Conservation (phyloP, 2,888 invertebrate genomes). For the Chromoteleia sp. region DNA sequence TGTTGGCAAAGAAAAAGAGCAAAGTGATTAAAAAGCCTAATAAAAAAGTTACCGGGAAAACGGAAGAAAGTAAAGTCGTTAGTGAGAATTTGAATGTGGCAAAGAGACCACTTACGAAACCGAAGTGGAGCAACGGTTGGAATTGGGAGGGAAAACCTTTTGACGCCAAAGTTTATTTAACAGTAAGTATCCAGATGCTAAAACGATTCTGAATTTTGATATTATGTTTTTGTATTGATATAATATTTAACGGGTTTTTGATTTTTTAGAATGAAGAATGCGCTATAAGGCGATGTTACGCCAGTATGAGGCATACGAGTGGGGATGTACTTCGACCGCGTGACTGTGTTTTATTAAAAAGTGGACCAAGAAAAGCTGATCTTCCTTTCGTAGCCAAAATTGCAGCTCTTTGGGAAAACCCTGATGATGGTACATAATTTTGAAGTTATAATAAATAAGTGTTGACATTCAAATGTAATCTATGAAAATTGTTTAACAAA, state of each 20-base stretch:
- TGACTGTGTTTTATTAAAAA: constrained; percentile 96
- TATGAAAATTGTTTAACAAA: too few relatives aligned
- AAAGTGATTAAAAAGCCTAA: constrained; percentile 80
- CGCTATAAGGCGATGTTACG: constrained; percentile 93
- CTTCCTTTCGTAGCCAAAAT: constrained; percentile 98
- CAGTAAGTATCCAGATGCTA: constrained; percentile 86
- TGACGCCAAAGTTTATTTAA: constrained; percentile 93
- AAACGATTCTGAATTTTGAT: constrained; percentile 4
- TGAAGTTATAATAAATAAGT: too few relatives aligned
- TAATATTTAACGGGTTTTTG: not conserved
- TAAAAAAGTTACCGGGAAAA: constrained; percentile 82
- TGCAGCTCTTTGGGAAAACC: constrained; percentile 97
- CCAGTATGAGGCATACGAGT: constrained; percentile 93
- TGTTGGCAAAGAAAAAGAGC: constrained; percentile 81
- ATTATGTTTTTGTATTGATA: not conserved
- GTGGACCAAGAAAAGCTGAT: constrained; percentile 92
- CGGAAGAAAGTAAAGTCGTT: constrained; percentile 77
- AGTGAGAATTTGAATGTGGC: constrained; percentile 82
- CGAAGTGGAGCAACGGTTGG: constrained; percentile 97
- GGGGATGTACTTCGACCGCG: constrained; percentile 94
- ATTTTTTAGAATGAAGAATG: constrained; percentile 90
- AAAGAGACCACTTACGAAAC: constrained; percentile 85
- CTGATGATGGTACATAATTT: constrained; percentile 90
- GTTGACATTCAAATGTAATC: too few relatives aligned
- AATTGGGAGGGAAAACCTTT: constrained; percentile 94